Base-by-base conservation (phyloP, 2,113 vertebrate genomes). In the cat (Felis catus) region DNA sequence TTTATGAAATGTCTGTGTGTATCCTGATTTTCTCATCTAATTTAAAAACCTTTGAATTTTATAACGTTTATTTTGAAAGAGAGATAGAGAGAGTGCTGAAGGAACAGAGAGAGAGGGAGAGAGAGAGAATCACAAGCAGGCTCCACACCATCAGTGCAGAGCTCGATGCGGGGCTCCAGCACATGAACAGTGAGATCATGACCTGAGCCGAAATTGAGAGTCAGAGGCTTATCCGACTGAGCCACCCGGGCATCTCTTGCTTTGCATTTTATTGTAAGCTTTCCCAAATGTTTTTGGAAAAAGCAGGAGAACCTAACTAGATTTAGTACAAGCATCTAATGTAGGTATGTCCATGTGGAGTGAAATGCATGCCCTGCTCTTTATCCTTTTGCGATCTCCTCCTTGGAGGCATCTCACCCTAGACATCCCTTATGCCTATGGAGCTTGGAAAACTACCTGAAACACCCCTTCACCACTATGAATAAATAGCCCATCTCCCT, bases 361-460 rank as follows among this genome's bases (percentile, higher is more conserved):
- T 55, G 66, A 63, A 80, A 79, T 66, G 58, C 5, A 13, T 15
- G 3, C 48, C 7, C 36, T 63, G 33, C 58, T 84, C 39, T 61
- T 78, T n/a, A 68, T 51, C 84, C 74, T 63, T 84, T 55, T 86
- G 14, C 4, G 11, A 23, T 41, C 71, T 80, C n/a, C 21, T 48
- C n/a, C 68, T 15, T 79, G 65, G 55, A 90, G 53, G 16, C 19
- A 23, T 82, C 53, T 92, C 33, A 55, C 82, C 55, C 68, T 39
- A 14, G 10, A 19, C 65, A n/a, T 51, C 81, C 89, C 48, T 86
- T 68, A 39, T 16, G 39, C 29, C 79, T 41, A 3, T 7, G 31
- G 33, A 90, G 8, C 82, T 92, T 96, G 89, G 85, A 66, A 94
- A 95, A 94, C 27, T 25, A 51, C n/a, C 45, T 45, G 27, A 84